phyloP scores from a whole-genome alignment of 2,797 vertebrate species.

The Rousettus madagascariensis region DNA sequence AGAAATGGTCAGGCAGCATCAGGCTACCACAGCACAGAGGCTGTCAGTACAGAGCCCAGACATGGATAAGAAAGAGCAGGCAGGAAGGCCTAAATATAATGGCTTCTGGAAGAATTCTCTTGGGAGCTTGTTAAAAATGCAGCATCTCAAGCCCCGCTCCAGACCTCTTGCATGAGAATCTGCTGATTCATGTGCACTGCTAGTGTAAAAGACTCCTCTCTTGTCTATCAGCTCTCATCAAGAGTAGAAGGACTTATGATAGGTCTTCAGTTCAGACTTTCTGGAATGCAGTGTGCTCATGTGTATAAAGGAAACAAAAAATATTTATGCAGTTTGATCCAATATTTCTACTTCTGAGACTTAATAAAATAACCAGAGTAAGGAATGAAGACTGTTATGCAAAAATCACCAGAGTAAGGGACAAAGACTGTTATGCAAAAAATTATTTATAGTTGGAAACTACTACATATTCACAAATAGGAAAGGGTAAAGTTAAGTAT shows the following conservation, averaged over 20 bases:
- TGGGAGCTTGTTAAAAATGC: neutral
- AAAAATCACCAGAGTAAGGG: neutral
- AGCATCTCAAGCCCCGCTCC: neutral
- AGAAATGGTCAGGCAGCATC: no score
- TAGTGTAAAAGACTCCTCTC: rapidly evolving
- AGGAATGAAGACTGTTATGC: neutral
- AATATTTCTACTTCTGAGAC: neutral
- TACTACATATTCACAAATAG: neutral
- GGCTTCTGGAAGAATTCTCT: neutral
- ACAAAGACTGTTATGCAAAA: neutral
- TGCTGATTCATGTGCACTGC: rapidly evolving
- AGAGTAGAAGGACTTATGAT: no score
- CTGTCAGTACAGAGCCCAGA: neutral
- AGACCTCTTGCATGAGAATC: neutral
- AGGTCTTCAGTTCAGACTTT: neutral
- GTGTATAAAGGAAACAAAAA: no score
- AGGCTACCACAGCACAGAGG: no score
- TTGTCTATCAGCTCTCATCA: neutral
- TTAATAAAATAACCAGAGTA: neutral
- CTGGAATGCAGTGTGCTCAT: neutral
- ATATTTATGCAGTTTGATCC: neutral
- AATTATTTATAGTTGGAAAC: neutral
- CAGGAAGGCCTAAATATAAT: rapidly evolving
- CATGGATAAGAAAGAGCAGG: neutral
- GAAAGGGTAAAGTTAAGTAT: neutral